Conservation (phyloP, 1,140 invertebrate genomes). For the Orius insidiosus region DNA sequence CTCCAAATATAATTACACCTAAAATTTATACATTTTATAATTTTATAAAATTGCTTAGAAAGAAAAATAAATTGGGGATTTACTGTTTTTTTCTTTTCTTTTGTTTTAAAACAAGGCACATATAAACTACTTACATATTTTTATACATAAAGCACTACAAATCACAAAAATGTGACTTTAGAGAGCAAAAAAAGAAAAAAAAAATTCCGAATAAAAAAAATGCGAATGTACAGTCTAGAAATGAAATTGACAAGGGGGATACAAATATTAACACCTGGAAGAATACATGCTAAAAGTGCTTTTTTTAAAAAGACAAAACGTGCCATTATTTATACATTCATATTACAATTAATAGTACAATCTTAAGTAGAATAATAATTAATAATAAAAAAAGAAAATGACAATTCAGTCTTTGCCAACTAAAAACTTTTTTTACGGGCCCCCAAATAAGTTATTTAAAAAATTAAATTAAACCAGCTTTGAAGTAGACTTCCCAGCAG, state of each 20-base stretch:
- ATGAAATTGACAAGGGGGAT: background rate
- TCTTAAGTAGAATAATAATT: constrained; percentile 6
- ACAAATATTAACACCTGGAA: no score
- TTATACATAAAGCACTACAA: constrained; percentile 18
- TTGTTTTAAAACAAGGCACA: constrained; percentile 19
- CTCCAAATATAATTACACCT: no score
- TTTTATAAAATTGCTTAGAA: constrained; percentile 7
- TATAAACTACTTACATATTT: constrained; percentile 20
- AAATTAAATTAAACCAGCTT: no score
- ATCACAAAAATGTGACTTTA: constrained; percentile 9
- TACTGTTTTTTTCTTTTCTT: constrained; percentile 1
- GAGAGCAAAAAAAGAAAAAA: no score
- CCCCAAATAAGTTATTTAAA: no score
- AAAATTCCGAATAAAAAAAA: constrained; percentile 4
- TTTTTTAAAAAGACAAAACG: no score
- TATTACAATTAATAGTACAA: no score
- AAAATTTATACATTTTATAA: background rate
- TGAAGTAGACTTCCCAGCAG: background rate
- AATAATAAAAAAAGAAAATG: no score
- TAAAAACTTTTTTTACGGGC: constrained; percentile 4
- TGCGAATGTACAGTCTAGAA: constrained; percentile 8
- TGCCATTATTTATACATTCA: no score
- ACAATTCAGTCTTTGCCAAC: constrained; percentile 11
- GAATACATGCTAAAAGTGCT: no score
- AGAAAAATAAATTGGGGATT: constrained; percentile 8